Conservation (phyloP, 2,888 invertebrate species). For the Euplagia quadripunctaria region DNA sequence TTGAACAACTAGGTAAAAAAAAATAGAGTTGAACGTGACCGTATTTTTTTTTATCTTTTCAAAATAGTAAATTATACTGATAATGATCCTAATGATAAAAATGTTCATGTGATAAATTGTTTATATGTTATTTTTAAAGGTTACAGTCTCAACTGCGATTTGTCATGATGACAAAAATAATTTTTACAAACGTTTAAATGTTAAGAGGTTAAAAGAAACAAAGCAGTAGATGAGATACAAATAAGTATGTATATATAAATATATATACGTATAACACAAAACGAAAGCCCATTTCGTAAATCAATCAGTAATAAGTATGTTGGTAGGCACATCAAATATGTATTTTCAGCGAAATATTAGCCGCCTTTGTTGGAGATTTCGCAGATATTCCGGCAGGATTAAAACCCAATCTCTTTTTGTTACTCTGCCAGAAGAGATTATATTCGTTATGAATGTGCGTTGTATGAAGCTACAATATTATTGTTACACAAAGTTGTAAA, state of each 20-base stretch:
- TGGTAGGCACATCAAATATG: slow-evolving; percentile 59
- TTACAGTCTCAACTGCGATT: slow-evolving; percentile 28
- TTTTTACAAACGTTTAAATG: slow-evolving; percentile 28
- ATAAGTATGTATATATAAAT: slow-evolving; percentile 19
- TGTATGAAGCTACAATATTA: slow-evolving; percentile 57
- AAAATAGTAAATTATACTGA: slow-evolving; percentile 28
- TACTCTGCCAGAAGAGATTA: slow-evolving; percentile 70
- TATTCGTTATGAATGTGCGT: slow-evolving; percentile 59
- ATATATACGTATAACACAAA: slow-evolving; percentile 32
- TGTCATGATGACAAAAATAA: slow-evolving; percentile 31
- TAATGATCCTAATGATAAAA: slow-evolving; percentile 34
- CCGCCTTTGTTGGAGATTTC: slow-evolving; percentile 60
- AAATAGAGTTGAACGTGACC: slow-evolving; percentile 23
- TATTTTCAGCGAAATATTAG: slow-evolving; percentile 64
- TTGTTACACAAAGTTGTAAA: slow-evolving; percentile 57
- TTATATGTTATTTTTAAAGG: slow-evolving; percentile 33
- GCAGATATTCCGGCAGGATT: slow-evolving; percentile 71
- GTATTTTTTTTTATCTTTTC: slow-evolving; percentile 28
- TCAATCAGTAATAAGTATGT: slow-evolving; percentile 63
- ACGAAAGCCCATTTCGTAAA: slow-evolving; percentile 55
- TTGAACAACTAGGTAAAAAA: slow-evolving; percentile 26
- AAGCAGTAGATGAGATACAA: slow-evolving; percentile 22
- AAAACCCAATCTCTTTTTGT: slow-evolving; percentile 75
- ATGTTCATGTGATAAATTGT: slow-evolving; percentile 35
- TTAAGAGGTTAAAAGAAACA: slow-evolving; percentile 18